These are phyloP conservation scores for Epinotia demarniana DNA, from an alignment of 2,888 invertebrate species.

Conservation along the genomic window DNA sequence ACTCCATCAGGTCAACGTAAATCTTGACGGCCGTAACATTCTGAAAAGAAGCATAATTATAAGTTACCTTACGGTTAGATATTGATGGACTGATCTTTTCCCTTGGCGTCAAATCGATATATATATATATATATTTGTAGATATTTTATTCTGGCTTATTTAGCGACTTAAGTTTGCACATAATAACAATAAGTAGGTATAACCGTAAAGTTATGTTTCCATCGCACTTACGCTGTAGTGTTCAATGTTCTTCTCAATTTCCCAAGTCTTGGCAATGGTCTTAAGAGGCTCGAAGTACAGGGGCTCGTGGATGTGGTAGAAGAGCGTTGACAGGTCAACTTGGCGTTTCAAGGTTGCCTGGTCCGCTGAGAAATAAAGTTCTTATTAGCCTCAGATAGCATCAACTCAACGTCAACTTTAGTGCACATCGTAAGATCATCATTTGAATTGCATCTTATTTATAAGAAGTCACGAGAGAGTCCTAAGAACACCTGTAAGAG, in stretches of 20 bases:
- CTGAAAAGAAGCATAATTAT: constrained; percentile 58
- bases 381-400: neutral
- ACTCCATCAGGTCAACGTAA: constrained; percentile 81
- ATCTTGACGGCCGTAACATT: constrained; percentile 82
- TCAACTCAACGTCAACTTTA: neutral
- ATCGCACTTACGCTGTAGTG: constrained; percentile 71
- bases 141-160: too few species aligned
- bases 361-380: constrained; percentile 74
- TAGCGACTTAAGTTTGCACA: too few species aligned
- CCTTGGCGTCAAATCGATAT: too few species aligned
- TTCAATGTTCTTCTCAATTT: constrained; percentile 79
- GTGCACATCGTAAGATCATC: too few species aligned
- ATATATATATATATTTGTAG: too few species aligned
- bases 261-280: constrained; percentile 78
- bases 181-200: too few species aligned
- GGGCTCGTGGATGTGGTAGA: constrained; percentile 84
- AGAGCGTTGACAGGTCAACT: constrained; percentile 72
- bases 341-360: constrained; percentile 75
- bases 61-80: too few species aligned
- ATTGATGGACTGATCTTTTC: too few species aligned
- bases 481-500: neutral
- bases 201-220: neutral
- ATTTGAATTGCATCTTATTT: too few species aligned
- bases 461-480: neutral
- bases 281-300: constrained; percentile 80